These are phyloP conservation scores for Hippocampus kuda DNA, from an alignment of 2,797 vertebrate genomes.

Conservation along the genomic window DNA sequence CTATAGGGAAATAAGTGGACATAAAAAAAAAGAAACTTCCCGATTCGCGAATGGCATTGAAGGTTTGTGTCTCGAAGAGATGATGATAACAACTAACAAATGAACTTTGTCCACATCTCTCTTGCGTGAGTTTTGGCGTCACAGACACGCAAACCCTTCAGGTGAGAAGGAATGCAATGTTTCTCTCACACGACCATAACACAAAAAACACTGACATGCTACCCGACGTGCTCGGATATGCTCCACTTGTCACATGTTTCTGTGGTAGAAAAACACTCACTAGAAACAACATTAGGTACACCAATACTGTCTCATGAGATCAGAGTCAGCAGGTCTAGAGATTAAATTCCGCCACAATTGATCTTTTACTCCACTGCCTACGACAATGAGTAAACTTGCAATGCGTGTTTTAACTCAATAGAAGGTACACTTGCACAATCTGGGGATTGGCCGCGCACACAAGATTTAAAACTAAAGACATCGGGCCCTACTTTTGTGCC, in stretches of 20 bases:
- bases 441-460: too few relatives aligned
- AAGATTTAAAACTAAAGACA: too few relatives aligned
- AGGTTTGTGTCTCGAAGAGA: background rate
- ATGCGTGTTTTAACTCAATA: background rate
- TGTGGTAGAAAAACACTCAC: background rate
- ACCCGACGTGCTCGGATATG: conserved; percentile 14
- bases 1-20: background rate
- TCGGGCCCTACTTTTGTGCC: too few relatives aligned
- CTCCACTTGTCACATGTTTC: background rate
- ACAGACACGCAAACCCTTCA: conserved; percentile 17
- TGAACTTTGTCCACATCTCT: conserved; percentile 27
- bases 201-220: conserved; percentile 20
- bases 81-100: background rate
- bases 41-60: background rate
- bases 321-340: background rate
- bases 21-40: background rate
- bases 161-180: conserved; percentile 25
- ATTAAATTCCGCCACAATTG: background rate
- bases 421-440: background rate
- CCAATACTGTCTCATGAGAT: too few relatives aligned
- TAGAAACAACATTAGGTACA: background rate
- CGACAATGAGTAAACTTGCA: background rate
- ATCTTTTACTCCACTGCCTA: background rate
- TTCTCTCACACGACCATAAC: background rate
- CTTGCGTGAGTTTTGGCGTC: conserved; percentile 7